Percentiles rank a stretch among this genome's conserved stretches.
Conservation (phyloP, 1,140 invertebrate genomes). For the Aradophagus sp. region DNA sequence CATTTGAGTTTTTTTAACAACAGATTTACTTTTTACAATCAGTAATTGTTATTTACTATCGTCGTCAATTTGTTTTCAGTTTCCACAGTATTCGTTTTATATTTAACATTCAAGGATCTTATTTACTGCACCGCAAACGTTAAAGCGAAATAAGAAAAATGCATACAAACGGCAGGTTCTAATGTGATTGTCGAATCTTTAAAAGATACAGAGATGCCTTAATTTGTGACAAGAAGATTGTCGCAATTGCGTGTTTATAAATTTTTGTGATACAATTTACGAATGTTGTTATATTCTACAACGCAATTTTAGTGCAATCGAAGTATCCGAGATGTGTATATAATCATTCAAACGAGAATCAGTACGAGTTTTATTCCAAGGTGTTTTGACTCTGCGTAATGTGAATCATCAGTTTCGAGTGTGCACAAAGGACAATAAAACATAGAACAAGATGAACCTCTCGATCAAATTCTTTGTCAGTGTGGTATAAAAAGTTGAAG, state of each 20-base stretch:
- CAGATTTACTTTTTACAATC: too few species aligned
- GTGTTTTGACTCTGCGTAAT: too few species aligned
- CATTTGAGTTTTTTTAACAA: not conserved
- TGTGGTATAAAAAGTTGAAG: too few species aligned
- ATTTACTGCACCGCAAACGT: too few species aligned
- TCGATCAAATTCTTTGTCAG: too few species aligned
- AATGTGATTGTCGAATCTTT: conserved; percentile 38
- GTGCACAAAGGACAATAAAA: too few species aligned
- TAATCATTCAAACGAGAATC: conserved; percentile 13
- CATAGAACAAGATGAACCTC: too few species aligned
- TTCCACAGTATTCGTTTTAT: too few species aligned
- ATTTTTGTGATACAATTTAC: conserved; percentile 61
- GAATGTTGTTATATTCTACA: conserved; percentile 53
- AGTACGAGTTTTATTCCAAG: conserved; percentile 13
- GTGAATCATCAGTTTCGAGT: too few species aligned
- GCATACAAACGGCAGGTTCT: conserved; percentile 28
- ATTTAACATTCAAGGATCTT: too few species aligned
- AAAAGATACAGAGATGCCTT: conserved; percentile 55
- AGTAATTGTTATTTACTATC: not conserved
- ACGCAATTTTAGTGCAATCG: conserved; percentile 61
- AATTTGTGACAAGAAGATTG: conserved; percentile 26
- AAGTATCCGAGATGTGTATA: conserved; percentile 30
- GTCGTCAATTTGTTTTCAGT: not conserved
- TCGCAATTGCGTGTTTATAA: conserved; percentile 45
- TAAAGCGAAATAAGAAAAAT: too few species aligned